Evolutionary conservation across 2,888 invertebrate species (phyloP), one percentile per base, ranked within the genome.

Genomic region (Barypeithes pellucidus): DNA sequence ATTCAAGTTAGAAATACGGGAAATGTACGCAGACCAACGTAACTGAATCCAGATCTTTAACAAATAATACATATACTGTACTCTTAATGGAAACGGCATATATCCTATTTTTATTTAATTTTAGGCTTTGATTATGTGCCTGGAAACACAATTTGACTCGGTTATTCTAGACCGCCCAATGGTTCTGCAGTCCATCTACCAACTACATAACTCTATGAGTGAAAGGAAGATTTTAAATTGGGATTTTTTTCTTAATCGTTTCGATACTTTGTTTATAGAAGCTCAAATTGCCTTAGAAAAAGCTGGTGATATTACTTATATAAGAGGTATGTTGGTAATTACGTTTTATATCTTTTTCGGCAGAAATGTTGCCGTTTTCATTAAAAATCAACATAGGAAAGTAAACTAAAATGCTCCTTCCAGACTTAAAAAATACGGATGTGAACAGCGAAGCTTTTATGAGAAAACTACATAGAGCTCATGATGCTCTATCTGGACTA

Each of bases 61-160:
- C n/a, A n/a, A n/a, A n/a, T n/a, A n/a, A n/a, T n/a, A n/a, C n/a
- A n/a, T n/a, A n/a, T n/a, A n/a, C n/a, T n/a, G n/a, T n/a, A n/a
- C n/a, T n/a, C n/a, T n/a, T n/a, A n/a, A n/a, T n/a, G n/a, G n/a
- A n/a, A n/a, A n/a, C n/a, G n/a, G n/a, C n/a, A n/a, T n/a, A n/a
- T n/a, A n/a, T n/a, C n/a, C n/a, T n/a, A n/a, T n/a, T n/a, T n/a
- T n/a, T 59, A 2, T 52, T 22, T 9, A n/a, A 20, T 70, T 74
- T 45, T 87, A 95, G 93, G 91, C 96, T 70, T 89, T 98, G 76
- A 91, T 97, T 72, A 92, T 94, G 89, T 99, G 99, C 86, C 87
- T 99, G 87, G 99, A 99, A 89, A 95, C 96, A 0, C 99, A 99
- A 88, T 99, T 99, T 88, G 99, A 99, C 88, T 91, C 95, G 74